Conservation (phyloP, 2,113 vertebrate genomes). For the Triplophysa dalaica region DNA sequence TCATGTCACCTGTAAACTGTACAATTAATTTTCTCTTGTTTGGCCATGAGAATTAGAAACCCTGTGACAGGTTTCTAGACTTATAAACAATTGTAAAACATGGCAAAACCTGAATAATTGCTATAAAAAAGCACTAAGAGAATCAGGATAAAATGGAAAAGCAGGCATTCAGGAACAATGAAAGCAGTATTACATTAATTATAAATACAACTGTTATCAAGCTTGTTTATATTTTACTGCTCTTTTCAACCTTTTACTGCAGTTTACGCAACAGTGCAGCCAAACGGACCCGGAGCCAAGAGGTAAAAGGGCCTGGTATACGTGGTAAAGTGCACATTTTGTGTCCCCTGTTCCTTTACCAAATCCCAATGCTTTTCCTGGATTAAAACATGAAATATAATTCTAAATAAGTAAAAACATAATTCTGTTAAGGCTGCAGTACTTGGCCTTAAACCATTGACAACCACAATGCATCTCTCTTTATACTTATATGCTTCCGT, state of each 20-base stretch:
- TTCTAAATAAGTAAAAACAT: too few species aligned
- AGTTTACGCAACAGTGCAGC: slow-evolving; percentile 52
- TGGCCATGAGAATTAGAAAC: background rate
- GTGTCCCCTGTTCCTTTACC: background rate
- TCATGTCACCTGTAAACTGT: slow-evolving; percentile 12
- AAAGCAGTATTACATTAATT: slow-evolving; percentile 68
- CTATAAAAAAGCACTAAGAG: background rate
- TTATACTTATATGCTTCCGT: background rate
- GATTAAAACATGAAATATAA: too few species aligned
- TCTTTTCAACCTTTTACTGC: slow-evolving; percentile 6
- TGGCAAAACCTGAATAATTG: background rate
- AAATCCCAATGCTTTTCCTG: background rate
- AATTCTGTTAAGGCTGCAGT: background rate
- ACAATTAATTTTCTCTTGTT: slow-evolving; percentile 8
- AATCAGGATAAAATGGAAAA: background rate
- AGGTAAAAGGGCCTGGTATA: slow-evolving; percentile 11
- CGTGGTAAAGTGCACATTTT: background rate
- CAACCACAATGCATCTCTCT: background rate
- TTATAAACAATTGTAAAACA: background rate
- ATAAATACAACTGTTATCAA: slow-evolving; percentile 71
- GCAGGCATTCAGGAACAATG: slow-evolving; percentile 44
- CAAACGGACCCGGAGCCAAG: slow-evolving; percentile 51
- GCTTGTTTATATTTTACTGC: slow-evolving; percentile 60
- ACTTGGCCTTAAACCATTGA: background rate
- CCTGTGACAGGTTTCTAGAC: background rate